A percentile compares a stretch with the other conserved stretches of the same genome.
These are phyloP conservation scores for Botia almorhae DNA, from an alignment of 2,797 vertebrate species.

Conservation along the genomic window DNA sequence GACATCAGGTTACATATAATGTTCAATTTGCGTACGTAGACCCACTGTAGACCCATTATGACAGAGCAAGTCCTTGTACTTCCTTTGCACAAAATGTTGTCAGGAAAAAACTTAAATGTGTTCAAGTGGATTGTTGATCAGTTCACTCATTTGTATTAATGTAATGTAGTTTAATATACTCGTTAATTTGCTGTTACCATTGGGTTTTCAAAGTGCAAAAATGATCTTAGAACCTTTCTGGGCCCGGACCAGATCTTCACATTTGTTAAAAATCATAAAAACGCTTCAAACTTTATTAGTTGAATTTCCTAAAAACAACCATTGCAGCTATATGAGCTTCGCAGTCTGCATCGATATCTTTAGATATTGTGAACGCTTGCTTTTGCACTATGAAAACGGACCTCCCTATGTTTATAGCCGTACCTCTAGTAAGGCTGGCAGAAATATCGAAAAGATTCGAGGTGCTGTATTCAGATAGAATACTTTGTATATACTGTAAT, in stretches of 20 bases:
- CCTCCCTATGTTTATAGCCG: conserved; percentile 11
- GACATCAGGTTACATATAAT: conserved; percentile 95
- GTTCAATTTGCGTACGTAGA: conserved; percentile 90
- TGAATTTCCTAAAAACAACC: neutral
- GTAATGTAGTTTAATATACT: conserved; percentile 28
- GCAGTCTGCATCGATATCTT: conserved; percentile 9
- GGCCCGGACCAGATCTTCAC: neutral
- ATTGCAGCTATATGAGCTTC: neutral
- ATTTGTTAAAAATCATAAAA: neutral
- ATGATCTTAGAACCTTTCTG: neutral
- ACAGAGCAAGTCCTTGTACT: conserved; percentile 21
- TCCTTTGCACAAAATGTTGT: conserved; percentile 36
- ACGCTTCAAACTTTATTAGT: neutral
- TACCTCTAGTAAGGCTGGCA: conserved; percentile 24
- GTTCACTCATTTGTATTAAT: conserved; percentile 76
- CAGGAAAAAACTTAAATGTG: conserved; percentile 73
- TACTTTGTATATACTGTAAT: conserved; percentile 56
- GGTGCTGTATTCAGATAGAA: conserved; percentile 26
- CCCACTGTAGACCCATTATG: conserved; percentile 58
- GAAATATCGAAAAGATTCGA: neutral
- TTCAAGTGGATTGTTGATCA: conserved; percentile 89
- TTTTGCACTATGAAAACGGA: conserved; percentile 50
- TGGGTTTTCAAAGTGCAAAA: conserved; percentile 40
- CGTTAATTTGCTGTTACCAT: neutral
- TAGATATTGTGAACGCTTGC: conserved; percentile 6